Evolutionary conservation across 1,140 invertebrate genomes (phyloP).

Genomic region (Helicorthomorpha holstii): DNA sequence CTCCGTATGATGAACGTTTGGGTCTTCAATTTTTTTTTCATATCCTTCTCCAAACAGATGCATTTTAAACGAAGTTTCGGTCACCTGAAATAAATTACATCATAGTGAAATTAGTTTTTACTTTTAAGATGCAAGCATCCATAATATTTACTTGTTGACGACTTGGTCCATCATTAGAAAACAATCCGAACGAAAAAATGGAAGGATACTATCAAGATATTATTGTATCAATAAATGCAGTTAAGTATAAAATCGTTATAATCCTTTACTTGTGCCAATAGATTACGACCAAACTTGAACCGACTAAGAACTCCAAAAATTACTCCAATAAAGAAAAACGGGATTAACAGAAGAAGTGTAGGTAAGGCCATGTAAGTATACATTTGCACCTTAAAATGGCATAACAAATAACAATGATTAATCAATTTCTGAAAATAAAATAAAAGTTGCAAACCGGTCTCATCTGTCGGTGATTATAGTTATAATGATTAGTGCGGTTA

Average conservation of each 20-base stretch:
- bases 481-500: constrained; percentile 16
- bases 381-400: constrained; percentile 3
- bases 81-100: too few relatives aligned
- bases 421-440: not conserved
- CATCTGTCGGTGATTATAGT: constrained; percentile 1
- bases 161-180: constrained; percentile 45
- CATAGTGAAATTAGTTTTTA: too few relatives aligned
- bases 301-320: constrained; percentile 47
- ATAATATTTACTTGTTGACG: constrained; percentile 30
- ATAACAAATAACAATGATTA: not conserved
- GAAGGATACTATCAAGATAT: constrained; percentile 41
- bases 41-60: constrained; percentile 60
- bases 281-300: constrained; percentile 38
- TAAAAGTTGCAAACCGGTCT: constrained; percentile 1
- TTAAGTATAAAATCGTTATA: constrained; percentile 1
- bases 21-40: constrained; percentile 40
- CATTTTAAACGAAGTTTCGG: constrained; percentile 44
- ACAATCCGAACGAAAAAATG: constrained; percentile 50
- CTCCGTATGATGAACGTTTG: constrained; percentile 37
- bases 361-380: constrained; percentile 7
- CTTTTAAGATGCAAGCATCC: too few relatives aligned
- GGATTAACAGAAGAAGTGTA: constrained; percentile 7
- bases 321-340: constrained; percentile 29
- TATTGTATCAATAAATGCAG: constrained; percentile 1
- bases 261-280: constrained; percentile 40